phyloP scores from a whole-genome alignment of 2,888 invertebrate genomes.

The Eupithecia pulchellata region DNA sequence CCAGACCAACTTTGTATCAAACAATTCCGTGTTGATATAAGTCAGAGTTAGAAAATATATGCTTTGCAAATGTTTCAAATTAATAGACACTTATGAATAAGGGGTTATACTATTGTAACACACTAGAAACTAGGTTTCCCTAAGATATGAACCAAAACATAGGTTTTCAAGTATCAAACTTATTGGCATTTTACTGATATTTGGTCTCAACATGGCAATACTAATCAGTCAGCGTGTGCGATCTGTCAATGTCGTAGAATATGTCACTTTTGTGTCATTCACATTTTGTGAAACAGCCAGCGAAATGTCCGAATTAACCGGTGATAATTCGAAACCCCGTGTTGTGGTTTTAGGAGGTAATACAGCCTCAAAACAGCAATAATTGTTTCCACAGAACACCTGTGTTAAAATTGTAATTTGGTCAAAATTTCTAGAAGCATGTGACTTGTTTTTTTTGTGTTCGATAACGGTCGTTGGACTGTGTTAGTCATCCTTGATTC shows the following conservation, averaged over 20 bases:
- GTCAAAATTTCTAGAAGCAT: conserved; percentile 15
- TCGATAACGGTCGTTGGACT: conserved; percentile 67
- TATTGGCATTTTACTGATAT: not conserved
- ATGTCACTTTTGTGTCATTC: conserved; percentile 50
- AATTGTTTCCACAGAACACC: conserved; percentile 10
- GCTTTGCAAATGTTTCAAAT: too few relatives aligned
- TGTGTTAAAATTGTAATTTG: conserved; percentile 10
- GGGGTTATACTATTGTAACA: too few relatives aligned
- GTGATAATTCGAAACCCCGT: conserved; percentile 79
- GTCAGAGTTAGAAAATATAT: too few relatives aligned
- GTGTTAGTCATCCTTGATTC: conserved; percentile 75
- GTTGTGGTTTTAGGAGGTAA: conserved; percentile 82
- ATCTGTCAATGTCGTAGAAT: conserved; percentile 36
- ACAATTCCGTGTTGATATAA: too few relatives aligned
- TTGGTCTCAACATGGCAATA: conserved; percentile 38
- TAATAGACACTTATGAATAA: too few relatives aligned
- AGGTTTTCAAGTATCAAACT: not conserved
- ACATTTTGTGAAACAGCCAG: conserved; percentile 63
- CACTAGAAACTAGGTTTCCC: not conserved
- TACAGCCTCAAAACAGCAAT: conserved; percentile 18
- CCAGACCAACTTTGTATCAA: too few relatives aligned
- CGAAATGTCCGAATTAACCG: conserved; percentile 79
- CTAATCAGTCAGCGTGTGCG: not conserved
- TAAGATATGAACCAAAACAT: not conserved
- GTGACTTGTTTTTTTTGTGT: conserved; percentile 54